phyloP scores from a whole-genome alignment of 2,113 vertebrate genomes.

The Oophaga pumilio region DNA sequence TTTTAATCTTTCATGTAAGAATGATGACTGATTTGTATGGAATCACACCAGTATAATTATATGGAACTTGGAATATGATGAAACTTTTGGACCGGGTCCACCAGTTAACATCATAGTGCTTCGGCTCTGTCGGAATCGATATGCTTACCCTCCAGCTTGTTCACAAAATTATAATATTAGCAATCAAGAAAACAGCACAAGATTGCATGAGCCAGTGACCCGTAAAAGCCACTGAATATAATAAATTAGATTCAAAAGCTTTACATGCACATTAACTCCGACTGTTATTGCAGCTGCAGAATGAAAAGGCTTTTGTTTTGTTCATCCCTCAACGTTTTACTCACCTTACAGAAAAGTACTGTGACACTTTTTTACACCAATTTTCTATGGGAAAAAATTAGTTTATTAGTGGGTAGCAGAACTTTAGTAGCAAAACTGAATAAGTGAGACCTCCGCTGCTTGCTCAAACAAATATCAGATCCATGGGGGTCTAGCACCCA shows the following conservation, averaged over 20 bases:
- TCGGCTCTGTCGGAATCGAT: background rate
- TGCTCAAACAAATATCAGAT: no score
- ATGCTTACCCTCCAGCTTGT: background rate
- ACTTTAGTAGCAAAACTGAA: no score
- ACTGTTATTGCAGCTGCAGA: background rate
- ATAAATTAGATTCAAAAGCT: background rate
- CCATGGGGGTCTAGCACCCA: no score
- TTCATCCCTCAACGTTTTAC: no score
- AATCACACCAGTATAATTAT: background rate
- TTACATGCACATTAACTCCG: background rate
- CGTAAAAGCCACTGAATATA: background rate
- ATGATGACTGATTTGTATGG: background rate
- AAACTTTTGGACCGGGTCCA: background rate
- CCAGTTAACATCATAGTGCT: background rate
- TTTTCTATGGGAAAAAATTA: no score
- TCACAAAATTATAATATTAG: slow-evolving; percentile 20
- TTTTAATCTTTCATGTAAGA: slow-evolving; percentile 4
- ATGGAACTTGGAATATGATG: background rate
- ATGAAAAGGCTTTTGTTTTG: background rate
- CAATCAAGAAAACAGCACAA: background rate
- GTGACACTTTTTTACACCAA: no score
- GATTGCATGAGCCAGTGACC: background rate
- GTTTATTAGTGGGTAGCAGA: no score
- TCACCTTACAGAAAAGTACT: no score
- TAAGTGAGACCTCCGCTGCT: no score